Conservation (phyloP, 2,113 vertebrate species). For the Eulemur macaco region DNA sequence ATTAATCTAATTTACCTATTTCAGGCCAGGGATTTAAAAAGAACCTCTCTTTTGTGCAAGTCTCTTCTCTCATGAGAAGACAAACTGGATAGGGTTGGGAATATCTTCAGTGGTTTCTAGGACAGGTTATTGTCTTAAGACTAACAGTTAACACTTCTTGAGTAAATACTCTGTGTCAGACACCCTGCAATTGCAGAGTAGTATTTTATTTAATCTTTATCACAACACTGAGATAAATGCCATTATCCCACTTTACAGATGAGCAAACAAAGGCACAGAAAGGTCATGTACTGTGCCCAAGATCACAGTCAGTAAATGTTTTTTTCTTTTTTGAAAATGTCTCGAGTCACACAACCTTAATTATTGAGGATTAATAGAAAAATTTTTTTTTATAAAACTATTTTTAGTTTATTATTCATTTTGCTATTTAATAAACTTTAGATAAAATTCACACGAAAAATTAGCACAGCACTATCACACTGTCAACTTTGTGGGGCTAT, state of each 20-base stretch:
- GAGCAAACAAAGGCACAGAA: background rate
- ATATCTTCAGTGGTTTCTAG: background rate
- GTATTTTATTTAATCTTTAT: background rate
- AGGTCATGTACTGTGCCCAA: background rate
- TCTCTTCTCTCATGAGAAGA: background rate
- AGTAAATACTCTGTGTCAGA: background rate
- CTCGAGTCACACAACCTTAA: no score
- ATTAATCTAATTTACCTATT: background rate
- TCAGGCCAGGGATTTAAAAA: background rate
- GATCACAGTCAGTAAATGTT: background rate
- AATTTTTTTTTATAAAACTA: background rate
- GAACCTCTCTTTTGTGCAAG: background rate
- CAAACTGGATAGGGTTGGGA: background rate
- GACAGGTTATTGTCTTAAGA: background rate
- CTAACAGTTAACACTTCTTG: background rate
- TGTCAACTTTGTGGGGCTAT: background rate
- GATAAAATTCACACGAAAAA: background rate
- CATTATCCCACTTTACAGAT: background rate
- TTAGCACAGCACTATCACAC: background rate
- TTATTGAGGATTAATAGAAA: background rate
- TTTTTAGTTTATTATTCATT: background rate
- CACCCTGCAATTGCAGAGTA: background rate
- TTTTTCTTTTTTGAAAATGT: no score
- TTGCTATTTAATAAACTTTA: slow-evolving; percentile 1
- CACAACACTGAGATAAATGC: background rate